phyloP scores from a whole-genome alignment of 2,113 vertebrate species.

The Phaethornis superciliosus region DNA sequence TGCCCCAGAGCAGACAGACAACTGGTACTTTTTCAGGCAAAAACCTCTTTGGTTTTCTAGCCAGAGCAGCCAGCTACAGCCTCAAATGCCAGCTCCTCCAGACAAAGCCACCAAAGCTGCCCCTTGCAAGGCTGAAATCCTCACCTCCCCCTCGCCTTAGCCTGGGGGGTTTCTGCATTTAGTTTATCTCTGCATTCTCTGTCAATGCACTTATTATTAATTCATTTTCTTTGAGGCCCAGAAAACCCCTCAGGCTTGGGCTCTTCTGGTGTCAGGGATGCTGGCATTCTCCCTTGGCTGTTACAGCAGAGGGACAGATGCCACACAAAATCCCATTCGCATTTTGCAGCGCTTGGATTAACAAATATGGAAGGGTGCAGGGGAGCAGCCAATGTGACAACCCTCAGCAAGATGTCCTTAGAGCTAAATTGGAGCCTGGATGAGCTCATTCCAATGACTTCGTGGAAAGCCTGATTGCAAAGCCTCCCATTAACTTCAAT shows the following conservation, averaged over 20 bases:
- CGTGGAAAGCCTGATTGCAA: slow-evolving; percentile 41
- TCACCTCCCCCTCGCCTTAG: not conserved
- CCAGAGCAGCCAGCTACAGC: not conserved
- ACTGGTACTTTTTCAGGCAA: not conserved
- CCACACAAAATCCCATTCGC: slow-evolving; percentile 1
- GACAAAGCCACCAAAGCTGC: not conserved
- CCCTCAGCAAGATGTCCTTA: slow-evolving; percentile 24
- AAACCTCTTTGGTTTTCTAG: not conserved
- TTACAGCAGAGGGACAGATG: not conserved
- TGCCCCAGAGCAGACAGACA: not conserved
- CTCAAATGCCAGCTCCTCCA: not conserved
- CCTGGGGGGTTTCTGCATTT: not conserved
- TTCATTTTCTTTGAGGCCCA: not conserved
- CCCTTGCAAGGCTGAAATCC: not conserved
- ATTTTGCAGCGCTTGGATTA: slow-evolving; percentile 16
- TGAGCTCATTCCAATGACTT: slow-evolving; percentile 56
- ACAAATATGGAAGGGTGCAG: slow-evolving; percentile 48
- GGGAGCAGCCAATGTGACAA: slow-evolving; percentile 10
- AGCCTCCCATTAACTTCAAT: not conserved
- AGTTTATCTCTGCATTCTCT: not conserved
- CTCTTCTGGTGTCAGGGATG: not conserved
- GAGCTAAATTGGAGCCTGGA: slow-evolving; percentile 37
- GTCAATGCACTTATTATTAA: not conserved
- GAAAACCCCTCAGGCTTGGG: not conserved
- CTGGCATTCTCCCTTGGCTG: not conserved